Evolutionary conservation across 2,113 vertebrate genomes (phyloP), one percentile per base, ranked within the genome.

Genomic region (Orientallactaga bullata): DNA sequence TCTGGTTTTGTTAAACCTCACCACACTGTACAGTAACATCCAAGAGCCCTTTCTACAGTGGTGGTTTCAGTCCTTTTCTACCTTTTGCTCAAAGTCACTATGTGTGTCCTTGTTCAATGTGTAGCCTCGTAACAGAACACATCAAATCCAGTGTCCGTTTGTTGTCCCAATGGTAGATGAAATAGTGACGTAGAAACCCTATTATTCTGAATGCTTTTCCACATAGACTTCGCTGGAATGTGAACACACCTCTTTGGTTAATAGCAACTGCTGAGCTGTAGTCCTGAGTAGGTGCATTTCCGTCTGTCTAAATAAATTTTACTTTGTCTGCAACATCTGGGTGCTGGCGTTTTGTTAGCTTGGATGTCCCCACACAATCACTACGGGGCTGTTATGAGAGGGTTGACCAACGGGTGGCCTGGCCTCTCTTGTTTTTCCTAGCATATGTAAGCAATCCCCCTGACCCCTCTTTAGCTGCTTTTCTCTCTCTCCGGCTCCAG

Each of bases 221-320:
- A 98, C 79, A 95, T 97, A 97, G 95, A 98, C 76, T 97, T 98
- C 77, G 97, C 96, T 98, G 98, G 98, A 98, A 98, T 98, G 98
- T 98, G 98, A 98, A 97, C 97, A 97, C 89, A 30, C 96, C 96
- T 97, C 95, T 97, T 98, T 96, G 97, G 98, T 98, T 98, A 97
- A 95, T 91, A 98, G 97, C 97, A 98, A 98, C 97, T 97, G 97
- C 98, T 98, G 98, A 97, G 97, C 89, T 98, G 98, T 98, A 98
- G 98, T 98, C 98, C 97, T 94, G 77, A 98, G 96, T 98, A 98
- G 98, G 97, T 98, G 96, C 97, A 98, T 98, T 98, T 98, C 97
- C 95, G 98, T 98, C 98, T 96, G 98, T 98, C 98, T 98, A 97
- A 98, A 98, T 98, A 98, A 98, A 98, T 98, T 98, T 98, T 98